These are phyloP conservation scores for Carassius auratus DNA, from an alignment of 2,113 vertebrate genomes.

Conservation along the genomic window DNA sequence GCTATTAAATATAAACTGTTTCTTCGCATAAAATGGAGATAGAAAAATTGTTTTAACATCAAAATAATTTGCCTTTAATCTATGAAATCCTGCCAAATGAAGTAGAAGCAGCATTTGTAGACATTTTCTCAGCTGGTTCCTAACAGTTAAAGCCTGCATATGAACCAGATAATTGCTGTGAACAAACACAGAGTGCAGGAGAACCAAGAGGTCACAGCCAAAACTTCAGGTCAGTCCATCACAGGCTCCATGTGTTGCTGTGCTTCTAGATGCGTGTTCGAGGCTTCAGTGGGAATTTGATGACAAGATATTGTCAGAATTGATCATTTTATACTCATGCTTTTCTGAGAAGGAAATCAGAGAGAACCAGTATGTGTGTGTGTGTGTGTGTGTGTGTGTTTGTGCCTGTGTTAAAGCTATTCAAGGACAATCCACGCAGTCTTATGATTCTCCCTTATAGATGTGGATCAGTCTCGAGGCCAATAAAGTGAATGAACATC, in stretches of 20 bases:
- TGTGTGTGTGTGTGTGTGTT: background rate
- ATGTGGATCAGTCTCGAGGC: conserved; percentile 30
- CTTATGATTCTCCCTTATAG: conserved; percentile 18
- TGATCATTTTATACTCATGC: background rate
- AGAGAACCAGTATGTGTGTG: background rate
- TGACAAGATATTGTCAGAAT: conserved; percentile 19
- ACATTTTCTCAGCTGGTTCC: background rate
- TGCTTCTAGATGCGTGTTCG: background rate
- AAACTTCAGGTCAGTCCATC: background rate
- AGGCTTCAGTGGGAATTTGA: background rate
- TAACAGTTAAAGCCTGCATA: background rate
- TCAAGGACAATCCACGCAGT: conserved; percentile 32
- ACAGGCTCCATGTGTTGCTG: background rate
- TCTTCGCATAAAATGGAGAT: background rate
- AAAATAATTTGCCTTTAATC: background rate
- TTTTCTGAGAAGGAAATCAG: conserved; percentile 26
- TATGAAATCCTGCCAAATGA: background rate
- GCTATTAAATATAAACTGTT: background rate
- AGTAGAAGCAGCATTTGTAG: background rate
- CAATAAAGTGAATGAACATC: conserved; percentile 31
- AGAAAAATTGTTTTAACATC: background rate
- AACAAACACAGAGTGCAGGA: background rate
- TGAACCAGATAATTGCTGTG: background rate
- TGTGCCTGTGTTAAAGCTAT: conserved; percentile 1
- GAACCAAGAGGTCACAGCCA: background rate